Conservation (phyloP, 2,113 vertebrate species). For the Daphoenositta chrysoptera region DNA sequence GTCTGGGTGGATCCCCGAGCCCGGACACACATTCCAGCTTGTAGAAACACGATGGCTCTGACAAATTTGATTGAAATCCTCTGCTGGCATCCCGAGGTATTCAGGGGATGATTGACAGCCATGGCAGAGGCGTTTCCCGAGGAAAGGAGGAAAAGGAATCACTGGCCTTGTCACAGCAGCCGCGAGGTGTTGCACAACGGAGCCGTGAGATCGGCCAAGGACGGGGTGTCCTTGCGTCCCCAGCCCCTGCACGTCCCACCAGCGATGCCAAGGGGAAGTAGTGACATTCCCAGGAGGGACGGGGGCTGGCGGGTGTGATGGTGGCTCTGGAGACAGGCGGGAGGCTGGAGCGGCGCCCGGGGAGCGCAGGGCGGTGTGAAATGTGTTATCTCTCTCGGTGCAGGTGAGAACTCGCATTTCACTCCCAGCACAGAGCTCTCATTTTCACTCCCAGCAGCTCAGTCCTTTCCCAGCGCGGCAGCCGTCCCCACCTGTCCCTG, state of each 20-base stretch:
- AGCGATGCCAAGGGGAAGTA: fast-evolving
- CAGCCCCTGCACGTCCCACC: fast-evolving
- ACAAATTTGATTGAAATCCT: not conserved
- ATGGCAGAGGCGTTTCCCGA: not conserved
- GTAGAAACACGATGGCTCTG: not conserved
- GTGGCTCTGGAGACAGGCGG: not conserved
- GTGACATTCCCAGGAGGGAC: not conserved
- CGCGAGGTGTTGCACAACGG: not conserved
- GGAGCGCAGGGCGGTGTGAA: not conserved
- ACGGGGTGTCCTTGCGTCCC: not conserved
- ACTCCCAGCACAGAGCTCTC: not conserved
- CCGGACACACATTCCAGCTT: not conserved
- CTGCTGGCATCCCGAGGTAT: not conserved
- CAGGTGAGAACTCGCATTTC: not conserved
- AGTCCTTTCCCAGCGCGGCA: fast-evolving
- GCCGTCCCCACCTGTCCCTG: not conserved
- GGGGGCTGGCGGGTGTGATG: not conserved
- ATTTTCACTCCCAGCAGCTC: not conserved
- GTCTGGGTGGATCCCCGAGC: not conserved
- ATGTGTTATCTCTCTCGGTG: not conserved
- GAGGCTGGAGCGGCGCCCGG: not conserved
- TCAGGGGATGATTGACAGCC: not conserved
- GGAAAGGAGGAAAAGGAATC: not conserved
- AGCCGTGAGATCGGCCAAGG: not conserved
- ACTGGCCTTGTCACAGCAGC: not conserved